These are phyloP conservation scores for Melikaiella ostensackeni DNA, from an alignment of 2,888 invertebrate genomes.

Conservation along the genomic window DNA sequence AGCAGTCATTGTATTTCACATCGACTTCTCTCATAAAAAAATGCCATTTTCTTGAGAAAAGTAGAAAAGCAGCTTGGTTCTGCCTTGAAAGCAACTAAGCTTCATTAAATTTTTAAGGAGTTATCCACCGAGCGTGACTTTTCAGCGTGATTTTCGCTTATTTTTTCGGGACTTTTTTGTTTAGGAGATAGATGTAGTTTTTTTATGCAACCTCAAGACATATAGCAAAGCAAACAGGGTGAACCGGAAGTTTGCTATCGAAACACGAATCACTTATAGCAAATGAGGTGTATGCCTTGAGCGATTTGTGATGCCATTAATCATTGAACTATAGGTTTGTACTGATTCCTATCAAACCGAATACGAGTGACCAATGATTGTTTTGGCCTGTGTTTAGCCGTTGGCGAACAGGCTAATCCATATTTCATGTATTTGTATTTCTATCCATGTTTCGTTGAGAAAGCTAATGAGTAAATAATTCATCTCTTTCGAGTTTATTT, in stretches of 20 bases:
- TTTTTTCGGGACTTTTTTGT: background rate
- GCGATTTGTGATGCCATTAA: slow-evolving; percentile 57
- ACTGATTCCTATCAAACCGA: slow-evolving; percentile 41
- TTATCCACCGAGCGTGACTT: background rate
- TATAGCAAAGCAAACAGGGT: background rate
- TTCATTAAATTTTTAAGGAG: background rate
- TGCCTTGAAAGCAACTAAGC: background rate
- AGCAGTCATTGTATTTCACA: slow-evolving; percentile 14
- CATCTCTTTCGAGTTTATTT: background rate
- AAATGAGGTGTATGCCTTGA: slow-evolving; percentile 49
- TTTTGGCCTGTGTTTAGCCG: background rate
- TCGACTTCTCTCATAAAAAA: slow-evolving; percentile 16
- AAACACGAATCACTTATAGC: slow-evolving; percentile 48
- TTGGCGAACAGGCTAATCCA: background rate
- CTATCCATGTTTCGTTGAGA: background rate
- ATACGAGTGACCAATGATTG: slow-evolving; percentile 42
- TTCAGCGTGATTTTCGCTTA: background rate
- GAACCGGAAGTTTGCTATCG: slow-evolving; percentile 24
- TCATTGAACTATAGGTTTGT: slow-evolving; percentile 48
- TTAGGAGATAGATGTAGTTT: background rate
- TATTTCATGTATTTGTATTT: background rate
- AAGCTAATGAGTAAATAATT: background rate
- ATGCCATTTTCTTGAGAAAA: background rate
- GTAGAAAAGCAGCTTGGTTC: background rate
- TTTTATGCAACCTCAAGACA: background rate